Evolutionary conservation across 2,113 vertebrate genomes (phyloP).

Genomic region (Erythrocercus mccallii): DNA sequence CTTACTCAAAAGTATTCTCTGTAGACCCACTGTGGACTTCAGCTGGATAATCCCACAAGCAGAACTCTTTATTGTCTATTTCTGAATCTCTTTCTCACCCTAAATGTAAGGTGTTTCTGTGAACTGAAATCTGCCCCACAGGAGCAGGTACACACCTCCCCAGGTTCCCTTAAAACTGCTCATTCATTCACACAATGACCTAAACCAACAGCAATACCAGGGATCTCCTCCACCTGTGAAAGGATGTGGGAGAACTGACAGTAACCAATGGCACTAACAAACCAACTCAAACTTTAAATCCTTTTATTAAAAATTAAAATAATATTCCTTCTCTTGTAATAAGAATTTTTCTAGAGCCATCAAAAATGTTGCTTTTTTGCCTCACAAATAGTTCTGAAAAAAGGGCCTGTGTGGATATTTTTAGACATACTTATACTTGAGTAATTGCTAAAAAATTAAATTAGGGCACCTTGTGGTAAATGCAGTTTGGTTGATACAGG

Average conservation of each 20-base stretch:
- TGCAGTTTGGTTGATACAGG: neutral
- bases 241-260: neutral
- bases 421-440: neutral
- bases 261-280: neutral
- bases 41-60: neutral
- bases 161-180: neutral
- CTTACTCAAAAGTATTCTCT: neutral
- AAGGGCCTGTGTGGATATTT: conserved; percentile 9
- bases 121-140: neutral
- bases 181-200: neutral
- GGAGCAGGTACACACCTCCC: neutral
- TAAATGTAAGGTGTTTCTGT: neutral
- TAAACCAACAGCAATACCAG: neutral
- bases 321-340: neutral
- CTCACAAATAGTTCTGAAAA: neutral
- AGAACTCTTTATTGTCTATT: neutral
- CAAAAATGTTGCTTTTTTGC: neutral
- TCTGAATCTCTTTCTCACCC: neutral
- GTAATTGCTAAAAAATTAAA: neutral
- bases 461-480: neutral
- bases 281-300: neutral
- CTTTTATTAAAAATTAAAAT: neutral
- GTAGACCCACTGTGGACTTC: neutral
- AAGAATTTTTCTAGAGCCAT: neutral
- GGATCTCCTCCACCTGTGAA: neutral